A percentile compares a stretch with the other conserved stretches of the same genome.
Evolutionary conservation across 2,797 vertebrate genomes (phyloP).

Genomic region (Sebastes hubbsi): DNA sequence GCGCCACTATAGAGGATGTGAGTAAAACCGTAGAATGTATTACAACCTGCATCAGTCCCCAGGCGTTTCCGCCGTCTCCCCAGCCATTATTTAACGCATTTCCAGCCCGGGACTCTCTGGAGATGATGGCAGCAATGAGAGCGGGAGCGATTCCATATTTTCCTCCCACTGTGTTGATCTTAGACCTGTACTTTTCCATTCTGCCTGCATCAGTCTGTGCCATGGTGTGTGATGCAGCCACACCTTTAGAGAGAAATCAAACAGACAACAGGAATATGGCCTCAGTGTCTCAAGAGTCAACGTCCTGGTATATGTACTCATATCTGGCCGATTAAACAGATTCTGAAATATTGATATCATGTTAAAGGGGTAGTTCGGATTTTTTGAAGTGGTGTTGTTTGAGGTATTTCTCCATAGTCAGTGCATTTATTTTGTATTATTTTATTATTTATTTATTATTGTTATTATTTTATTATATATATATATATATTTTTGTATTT

Average conservation of each 20-base stretch:
- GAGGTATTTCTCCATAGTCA: too few relatives aligned
- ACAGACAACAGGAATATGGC: not conserved
- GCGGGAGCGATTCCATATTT: conserved; percentile 17
- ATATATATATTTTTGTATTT: too few relatives aligned
- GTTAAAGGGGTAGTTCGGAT: too few relatives aligned
- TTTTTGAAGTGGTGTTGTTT: too few relatives aligned
- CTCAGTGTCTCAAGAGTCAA: not conserved
- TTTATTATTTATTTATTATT: too few relatives aligned
- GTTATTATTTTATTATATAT: too few relatives aligned
- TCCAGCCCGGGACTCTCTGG: conserved; percentile 71
- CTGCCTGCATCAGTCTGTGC: conserved; percentile 24
- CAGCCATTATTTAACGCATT: not conserved
- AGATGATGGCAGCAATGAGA: conserved; percentile 73
- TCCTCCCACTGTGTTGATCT: not conserved
- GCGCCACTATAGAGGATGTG: too few relatives aligned
- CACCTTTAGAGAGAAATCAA: conserved; percentile 12
- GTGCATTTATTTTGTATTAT: too few relatives aligned
- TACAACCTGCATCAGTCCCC: conserved; percentile 67
- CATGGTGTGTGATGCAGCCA: conserved; percentile 12
- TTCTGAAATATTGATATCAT: too few relatives aligned
- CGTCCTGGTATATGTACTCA: too few relatives aligned
- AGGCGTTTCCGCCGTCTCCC: conserved; percentile 42
- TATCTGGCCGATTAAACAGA: too few relatives aligned
- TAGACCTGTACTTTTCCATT: conserved; percentile 41
- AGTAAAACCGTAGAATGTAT: not conserved